These are phyloP conservation scores for Vesta saturnalis DNA, from an alignment of 2,888 invertebrate species.

Conservation along the genomic window DNA sequence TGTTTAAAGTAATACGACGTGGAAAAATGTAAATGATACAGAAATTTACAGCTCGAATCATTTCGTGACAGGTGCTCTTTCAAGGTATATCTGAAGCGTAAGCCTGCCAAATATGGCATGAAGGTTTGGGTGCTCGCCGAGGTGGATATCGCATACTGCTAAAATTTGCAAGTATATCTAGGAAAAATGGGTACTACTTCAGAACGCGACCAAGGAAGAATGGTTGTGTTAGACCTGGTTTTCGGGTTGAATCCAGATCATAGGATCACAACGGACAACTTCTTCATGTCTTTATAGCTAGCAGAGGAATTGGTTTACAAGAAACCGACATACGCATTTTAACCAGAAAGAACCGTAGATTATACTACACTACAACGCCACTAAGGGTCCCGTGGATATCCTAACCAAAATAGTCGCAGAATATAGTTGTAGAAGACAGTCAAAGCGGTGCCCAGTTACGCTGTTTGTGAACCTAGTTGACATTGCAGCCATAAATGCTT, in stretches of 20 bases:
- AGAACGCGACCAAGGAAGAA: not conserved
- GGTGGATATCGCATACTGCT: not conserved
- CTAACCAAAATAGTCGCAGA: not conserved
- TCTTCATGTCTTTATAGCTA: not conserved
- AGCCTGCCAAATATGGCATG: too few species aligned
- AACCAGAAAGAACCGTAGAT: too few species aligned
- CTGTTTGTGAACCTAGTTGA: not conserved
- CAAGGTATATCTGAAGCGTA: not conserved
- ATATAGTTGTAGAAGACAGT: not conserved
- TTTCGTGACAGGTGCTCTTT: not conserved
- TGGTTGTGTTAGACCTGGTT: not conserved
- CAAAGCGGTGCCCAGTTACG: not conserved
- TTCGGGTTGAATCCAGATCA: not conserved
- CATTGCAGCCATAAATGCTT: too few species aligned
- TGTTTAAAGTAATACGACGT: too few species aligned
- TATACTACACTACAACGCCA: too few species aligned
- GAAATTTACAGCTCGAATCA: not conserved
- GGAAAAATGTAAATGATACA: too few species aligned
- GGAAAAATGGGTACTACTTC: not conserved
- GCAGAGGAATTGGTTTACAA: not conserved
- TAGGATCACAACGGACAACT: not conserved
- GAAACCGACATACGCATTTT: too few species aligned
- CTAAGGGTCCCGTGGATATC: not conserved
- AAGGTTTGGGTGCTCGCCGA: not conserved
- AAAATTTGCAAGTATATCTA: not conserved